Conservation (phyloP, 2,113 vertebrate species). For the Hymenochirus boettgeri region DNA sequence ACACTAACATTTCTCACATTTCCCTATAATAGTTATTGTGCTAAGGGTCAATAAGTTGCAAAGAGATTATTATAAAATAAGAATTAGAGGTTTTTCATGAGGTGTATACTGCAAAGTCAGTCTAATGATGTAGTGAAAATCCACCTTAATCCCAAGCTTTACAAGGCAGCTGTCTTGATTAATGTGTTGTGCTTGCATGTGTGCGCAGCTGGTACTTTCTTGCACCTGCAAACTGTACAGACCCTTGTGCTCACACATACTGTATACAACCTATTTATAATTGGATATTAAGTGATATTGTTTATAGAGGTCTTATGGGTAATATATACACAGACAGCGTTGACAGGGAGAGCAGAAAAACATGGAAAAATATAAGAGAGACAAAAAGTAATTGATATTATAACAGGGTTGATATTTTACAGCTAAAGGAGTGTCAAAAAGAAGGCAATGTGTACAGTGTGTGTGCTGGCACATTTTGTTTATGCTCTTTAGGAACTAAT, state of each 20-base stretch:
- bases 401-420: too few relatives aligned
- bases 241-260: conserved; percentile 27
- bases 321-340: too few relatives aligned
- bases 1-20: too few relatives aligned
- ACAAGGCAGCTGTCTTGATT: conserved; percentile 59
- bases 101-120: conserved; percentile 54
- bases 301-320: conserved; percentile 4
- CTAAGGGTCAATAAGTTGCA: conserved; percentile 51
- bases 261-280: conserved; percentile 23
- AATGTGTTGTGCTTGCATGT: conserved; percentile 53
- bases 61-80: conserved; percentile 34
- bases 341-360: too few relatives aligned
- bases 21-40: too few relatives aligned
- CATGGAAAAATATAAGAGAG: too few relatives aligned
- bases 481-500: too few relatives aligned
- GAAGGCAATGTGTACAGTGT: too few relatives aligned
- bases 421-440: too few relatives aligned
- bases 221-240: conserved; percentile 55
- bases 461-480: too few relatives aligned
- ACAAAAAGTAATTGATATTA: too few relatives aligned
- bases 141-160: conserved; percentile 61
- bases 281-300: conserved; percentile 40
- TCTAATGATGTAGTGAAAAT: conserved; percentile 60
- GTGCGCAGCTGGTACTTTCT: conserved; percentile 55
- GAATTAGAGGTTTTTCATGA: conserved; percentile 35